These are phyloP conservation scores for Gasterosteus aculeatus DNA, from an alignment of 2,113 vertebrate species.

Conservation along the genomic window DNA sequence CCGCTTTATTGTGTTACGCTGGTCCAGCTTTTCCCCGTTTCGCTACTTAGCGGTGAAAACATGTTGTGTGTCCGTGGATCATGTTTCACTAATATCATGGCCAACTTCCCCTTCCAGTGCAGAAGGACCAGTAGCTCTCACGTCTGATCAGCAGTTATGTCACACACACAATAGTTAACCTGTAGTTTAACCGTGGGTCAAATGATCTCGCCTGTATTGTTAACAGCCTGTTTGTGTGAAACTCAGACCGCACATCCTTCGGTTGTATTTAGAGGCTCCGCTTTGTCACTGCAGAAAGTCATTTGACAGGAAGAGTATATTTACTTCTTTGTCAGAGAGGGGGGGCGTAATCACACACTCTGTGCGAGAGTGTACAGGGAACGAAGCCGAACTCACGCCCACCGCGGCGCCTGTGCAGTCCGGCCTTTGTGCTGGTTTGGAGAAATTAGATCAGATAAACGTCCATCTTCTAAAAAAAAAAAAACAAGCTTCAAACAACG, in stretches of 20 bases:
- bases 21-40: not conserved
- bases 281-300: not conserved
- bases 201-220: not conserved
- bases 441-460: slow-evolving; percentile 15
- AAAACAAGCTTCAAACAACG: not conserved
- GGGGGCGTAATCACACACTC: not conserved
- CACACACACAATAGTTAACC: slow-evolving; percentile 22
- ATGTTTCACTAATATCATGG: slow-evolving; percentile 13
- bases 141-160: slow-evolving; percentile 41
- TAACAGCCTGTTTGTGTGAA: not conserved
- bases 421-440: slow-evolving; percentile 17
- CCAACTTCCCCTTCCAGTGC: slow-evolving; percentile 52
- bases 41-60: not conserved
- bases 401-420: slow-evolving; percentile 8
- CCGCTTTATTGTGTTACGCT: not conserved
- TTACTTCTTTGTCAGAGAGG: slow-evolving; percentile 6
- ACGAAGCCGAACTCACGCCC: not conserved
- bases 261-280: not conserved
- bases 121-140: slow-evolving; percentile 26
- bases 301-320: slow-evolving; percentile 6
- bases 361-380: not conserved
- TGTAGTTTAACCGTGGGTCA: not conserved
- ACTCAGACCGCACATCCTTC: not conserved
- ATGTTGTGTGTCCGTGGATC: not conserved
- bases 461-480: not conserved